Evolutionary conservation across 2,888 invertebrate genomes (phyloP).

Genomic region (Copidosoma aretas): DNA sequence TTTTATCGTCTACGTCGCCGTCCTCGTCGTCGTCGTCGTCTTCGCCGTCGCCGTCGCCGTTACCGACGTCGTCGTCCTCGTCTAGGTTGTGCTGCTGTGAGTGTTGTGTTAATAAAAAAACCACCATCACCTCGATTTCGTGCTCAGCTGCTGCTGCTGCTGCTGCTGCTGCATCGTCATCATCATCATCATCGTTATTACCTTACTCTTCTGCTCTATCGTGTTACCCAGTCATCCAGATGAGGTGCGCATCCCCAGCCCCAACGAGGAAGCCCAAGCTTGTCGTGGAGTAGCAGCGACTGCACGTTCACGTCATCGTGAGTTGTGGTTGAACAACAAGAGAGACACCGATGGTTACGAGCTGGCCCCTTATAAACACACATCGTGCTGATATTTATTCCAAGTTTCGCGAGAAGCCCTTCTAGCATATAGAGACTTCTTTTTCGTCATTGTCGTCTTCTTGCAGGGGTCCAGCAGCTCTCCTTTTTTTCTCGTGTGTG

Average conservation of each 20-base stretch:
- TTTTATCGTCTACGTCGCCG: constrained; percentile 47
- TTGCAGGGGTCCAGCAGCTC: no score
- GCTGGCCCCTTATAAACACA: neutral
- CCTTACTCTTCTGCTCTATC: no score
- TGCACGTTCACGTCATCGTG: neutral
- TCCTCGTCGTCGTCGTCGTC: constrained; percentile 39
- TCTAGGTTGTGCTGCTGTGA: no score
- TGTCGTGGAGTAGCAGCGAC: neutral
- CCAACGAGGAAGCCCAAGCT: neutral
- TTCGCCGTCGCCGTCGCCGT: neutral
- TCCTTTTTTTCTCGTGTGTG: neutral
- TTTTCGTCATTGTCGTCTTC: no score
- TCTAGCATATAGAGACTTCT: no score
- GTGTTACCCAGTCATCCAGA: neutral
- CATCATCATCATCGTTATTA: no score
- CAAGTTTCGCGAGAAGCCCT: no score
- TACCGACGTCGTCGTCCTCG: neutral
- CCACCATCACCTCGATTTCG: no score
- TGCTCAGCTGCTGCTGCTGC: no score
- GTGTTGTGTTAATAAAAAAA: no score
- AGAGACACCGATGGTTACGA: neutral
- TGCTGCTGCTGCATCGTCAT: no score
- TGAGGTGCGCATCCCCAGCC: neutral
- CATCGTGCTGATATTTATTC: neutral
- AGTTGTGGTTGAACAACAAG: neutral